These are phyloP conservation scores for Tauraco hartlaubi DNA, from an alignment of 2,797 vertebrate species.

Conservation along the genomic window DNA sequence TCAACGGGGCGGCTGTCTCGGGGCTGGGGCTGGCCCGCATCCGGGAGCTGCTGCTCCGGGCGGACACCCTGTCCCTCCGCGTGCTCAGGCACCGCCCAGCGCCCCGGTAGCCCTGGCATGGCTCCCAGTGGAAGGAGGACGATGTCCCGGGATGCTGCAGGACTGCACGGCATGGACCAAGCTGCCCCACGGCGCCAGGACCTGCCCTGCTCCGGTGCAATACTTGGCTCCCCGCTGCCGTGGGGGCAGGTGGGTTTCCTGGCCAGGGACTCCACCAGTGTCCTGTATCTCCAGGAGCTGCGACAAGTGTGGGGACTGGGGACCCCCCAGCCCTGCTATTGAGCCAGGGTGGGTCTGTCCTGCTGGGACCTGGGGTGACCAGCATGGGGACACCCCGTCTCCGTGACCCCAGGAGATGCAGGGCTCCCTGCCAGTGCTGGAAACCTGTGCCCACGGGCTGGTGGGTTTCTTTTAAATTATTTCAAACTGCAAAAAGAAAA, in stretches of 20 bases:
- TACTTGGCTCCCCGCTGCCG: too few relatives aligned
- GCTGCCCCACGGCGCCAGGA: fast-evolving
- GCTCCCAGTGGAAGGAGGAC: fast-evolving
- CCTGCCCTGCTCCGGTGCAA: background rate
- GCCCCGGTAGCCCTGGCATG: constrained; percentile 72
- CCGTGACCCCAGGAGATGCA: background rate
- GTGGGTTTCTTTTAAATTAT: constrained; percentile 71
- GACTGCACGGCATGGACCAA: fast-evolving
- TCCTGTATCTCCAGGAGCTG: background rate
- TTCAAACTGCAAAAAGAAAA: background rate
- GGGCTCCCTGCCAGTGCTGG: background rate
- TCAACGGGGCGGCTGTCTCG: constrained; percentile 89
- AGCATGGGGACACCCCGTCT: fast-evolving
- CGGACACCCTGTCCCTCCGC: constrained; percentile 84
- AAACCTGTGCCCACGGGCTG: background rate
- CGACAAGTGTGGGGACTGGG: background rate
- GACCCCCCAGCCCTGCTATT: background rate
- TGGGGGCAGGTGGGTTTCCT: background rate
- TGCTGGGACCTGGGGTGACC: background rate
- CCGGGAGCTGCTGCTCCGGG: constrained; percentile 84
- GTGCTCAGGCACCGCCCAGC: constrained; percentile 87
- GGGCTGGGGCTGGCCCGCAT: constrained; percentile 88
- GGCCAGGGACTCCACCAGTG: background rate
- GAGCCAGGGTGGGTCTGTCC: background rate
- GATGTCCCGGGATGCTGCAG: background rate